Conservation (phyloP, 1,140 invertebrate species). For the Polypedilum vanderplanki region DNA sequence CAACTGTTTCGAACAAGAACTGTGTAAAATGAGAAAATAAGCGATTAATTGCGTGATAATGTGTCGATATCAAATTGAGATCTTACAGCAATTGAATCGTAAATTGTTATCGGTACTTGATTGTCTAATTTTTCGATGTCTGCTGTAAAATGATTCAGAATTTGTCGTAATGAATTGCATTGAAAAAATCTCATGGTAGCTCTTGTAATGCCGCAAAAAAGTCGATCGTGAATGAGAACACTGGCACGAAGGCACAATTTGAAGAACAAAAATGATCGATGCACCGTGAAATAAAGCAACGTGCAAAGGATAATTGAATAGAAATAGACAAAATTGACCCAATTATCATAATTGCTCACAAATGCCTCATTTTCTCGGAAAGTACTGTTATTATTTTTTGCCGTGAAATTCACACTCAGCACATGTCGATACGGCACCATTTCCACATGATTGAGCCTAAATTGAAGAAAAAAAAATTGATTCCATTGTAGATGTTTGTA, state of each 20-base stretch:
- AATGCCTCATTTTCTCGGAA: not conserved
- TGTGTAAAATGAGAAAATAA: slow-evolving; percentile 47
- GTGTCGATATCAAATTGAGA: slow-evolving; percentile 58
- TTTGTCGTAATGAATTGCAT: slow-evolving; percentile 63
- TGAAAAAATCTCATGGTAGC: slow-evolving; percentile 80
- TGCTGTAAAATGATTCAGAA: slow-evolving; percentile 72
- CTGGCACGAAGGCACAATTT: slow-evolving; percentile 67
- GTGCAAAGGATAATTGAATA: not conserved
- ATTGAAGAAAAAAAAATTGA: no score
- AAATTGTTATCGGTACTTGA: slow-evolving; percentile 52
- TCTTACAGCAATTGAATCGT: slow-evolving; percentile 59
- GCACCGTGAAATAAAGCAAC: slow-evolving; percentile 2
- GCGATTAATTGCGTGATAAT: slow-evolving; percentile 53
- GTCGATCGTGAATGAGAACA: slow-evolving; percentile 62
- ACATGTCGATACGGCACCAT: not conserved
- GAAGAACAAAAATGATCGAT: slow-evolving; percentile 53
- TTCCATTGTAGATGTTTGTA: no score
- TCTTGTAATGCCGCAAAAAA: slow-evolving; percentile 67
- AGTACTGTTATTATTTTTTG: not conserved
- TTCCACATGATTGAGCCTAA: not conserved
- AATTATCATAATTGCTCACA: not conserved
- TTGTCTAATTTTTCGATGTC: slow-evolving; percentile 75
- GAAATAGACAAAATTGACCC: slow-evolving; percentile 25
- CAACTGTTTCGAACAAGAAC: slow-evolving; percentile 58
- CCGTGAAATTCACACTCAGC: slow-evolving; percentile 17